Percentiles rank a stretch among this genome's conserved stretches.
Conservation (phyloP, 1,140 invertebrate genomes). For the Cardiocondyla obscurior region DNA sequence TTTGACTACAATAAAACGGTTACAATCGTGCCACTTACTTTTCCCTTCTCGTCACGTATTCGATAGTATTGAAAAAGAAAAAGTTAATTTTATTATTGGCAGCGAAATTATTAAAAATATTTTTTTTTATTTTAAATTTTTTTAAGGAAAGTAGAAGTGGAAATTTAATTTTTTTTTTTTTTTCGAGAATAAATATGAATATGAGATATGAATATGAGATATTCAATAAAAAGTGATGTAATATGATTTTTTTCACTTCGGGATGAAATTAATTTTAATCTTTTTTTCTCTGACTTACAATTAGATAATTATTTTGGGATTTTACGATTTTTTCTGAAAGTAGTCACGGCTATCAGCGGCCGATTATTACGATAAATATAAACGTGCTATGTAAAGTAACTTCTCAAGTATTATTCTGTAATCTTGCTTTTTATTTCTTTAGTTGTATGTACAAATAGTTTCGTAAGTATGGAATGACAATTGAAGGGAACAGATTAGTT, state of each 20-base stretch:
- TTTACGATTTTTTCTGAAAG: slow-evolving; percentile 73
- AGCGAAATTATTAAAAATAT: not conserved
- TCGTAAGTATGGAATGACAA: slow-evolving; percentile 62
- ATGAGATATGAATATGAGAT: no score
- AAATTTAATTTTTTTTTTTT: not conserved
- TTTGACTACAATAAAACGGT: not conserved
- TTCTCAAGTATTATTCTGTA: slow-evolving; percentile 48
- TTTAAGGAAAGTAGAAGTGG: not conserved
- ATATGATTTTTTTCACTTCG: slow-evolving; percentile 11
- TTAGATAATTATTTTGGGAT: slow-evolving; percentile 72
- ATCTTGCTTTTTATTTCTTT: slow-evolving; percentile 51
- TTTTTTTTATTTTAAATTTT: not conserved
- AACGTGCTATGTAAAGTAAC: slow-evolving; percentile 75
- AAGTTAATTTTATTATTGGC: not conserved
- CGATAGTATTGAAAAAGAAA: not conserved
- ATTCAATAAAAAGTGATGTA: not conserved
- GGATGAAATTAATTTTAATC: slow-evolving; percentile 43
- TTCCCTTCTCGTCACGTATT: not conserved
- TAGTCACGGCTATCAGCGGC: slow-evolving; percentile 58
- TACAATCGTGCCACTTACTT: not conserved
- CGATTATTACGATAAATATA: slow-evolving; percentile 71
- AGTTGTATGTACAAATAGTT: slow-evolving; percentile 50
- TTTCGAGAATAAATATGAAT: no score
- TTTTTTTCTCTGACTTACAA: slow-evolving; percentile 25
- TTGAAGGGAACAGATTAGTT: slow-evolving; percentile 69